A percentile compares a stretch with the other conserved stretches of the same genome.
Conservation (phyloP, 2,888 invertebrate species). For the Erebia aethiops region DNA sequence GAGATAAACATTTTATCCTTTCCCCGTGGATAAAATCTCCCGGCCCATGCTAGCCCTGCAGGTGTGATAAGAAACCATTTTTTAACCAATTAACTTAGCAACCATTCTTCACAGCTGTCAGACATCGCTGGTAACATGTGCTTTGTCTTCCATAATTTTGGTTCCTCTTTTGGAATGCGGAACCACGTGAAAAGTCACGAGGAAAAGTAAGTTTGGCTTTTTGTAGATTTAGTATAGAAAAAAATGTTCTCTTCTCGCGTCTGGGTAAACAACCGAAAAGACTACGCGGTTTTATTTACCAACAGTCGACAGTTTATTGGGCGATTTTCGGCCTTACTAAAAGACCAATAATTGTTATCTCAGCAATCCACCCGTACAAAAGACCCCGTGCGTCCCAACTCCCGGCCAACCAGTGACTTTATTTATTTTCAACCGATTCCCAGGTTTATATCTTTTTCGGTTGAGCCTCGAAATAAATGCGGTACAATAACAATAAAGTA, state of each 20-base stretch:
- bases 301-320: constrained; percentile 46
- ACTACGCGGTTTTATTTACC: constrained; percentile 37
- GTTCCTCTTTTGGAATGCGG: not conserved
- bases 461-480: constrained; percentile 70
- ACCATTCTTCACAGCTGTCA: too few species aligned
- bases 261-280: constrained; percentile 34
- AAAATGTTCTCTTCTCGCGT: constrained; percentile 7
- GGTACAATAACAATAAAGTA: constrained; percentile 78
- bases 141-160: too few species aligned
- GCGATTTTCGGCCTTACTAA: constrained; percentile 54
- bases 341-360: constrained; percentile 74
- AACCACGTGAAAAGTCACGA: not conserved
- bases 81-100: too few species aligned
- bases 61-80: too few species aligned
- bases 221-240: not conserved
- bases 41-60: too few species aligned
- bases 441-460: constrained; percentile 71
- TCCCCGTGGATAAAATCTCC: too few species aligned
- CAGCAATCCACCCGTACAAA: constrained; percentile 58
- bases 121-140: too few species aligned
- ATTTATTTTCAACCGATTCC: constrained; percentile 71
- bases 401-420: constrained; percentile 59
- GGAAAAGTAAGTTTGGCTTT: not conserved
- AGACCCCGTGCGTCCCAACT: constrained; percentile 50
- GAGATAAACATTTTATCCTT: too few species aligned